Evolutionary conservation across 2,797 vertebrate species (phyloP), one percentile per base, ranked within the genome.

Genomic region (Anguilla pacifica): DNA sequence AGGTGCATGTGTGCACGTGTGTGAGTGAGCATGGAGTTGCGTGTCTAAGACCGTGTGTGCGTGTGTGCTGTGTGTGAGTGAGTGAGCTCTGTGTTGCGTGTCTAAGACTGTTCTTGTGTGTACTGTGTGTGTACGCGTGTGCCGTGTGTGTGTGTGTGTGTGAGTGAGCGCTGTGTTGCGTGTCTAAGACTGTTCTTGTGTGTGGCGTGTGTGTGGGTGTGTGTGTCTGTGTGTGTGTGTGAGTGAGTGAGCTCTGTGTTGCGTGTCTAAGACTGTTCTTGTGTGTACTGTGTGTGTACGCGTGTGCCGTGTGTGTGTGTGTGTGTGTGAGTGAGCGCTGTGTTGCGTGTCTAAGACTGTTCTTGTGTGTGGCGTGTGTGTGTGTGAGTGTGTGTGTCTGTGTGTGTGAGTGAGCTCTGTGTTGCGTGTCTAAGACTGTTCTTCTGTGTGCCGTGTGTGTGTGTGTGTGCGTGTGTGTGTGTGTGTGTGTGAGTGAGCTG

Each of bases 371-470:
- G 35, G 35, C 35, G 35, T 35, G 35, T 35, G 28, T 11, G 70
- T 74, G 4, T 57, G 83, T 85, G 70, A 84, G 25, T 88, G 70
- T 87, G 72, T 31, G 28, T 11, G 70, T 74, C 2, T 57, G 83
- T 85, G 70, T 85, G 25, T 88, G 70, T 87, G 72, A 87, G 72
- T 89, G 49, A 85, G 83, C 70, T 19, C 84, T 61, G 59, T 25
- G 3, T 83, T 61, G 53, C 64, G 83, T 87, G 87, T 81, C 46
- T 35, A 51, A 51, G 35, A 1, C 35, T 35, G 35, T 35, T 1
- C 35, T 31, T 31, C 31, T 31, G 31, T 31, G 31, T 31, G 31
- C 31, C 59, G 79, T 86, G 59, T 85, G 31, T 31, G 31, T 31
- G 31, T 81, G 39, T 82, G n/a, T n/a, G n/a, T n/a, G n/a, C n/a